Base-by-base conservation (phyloP, 2,797 vertebrate species). In the Anisognathus igniventris region DNA sequence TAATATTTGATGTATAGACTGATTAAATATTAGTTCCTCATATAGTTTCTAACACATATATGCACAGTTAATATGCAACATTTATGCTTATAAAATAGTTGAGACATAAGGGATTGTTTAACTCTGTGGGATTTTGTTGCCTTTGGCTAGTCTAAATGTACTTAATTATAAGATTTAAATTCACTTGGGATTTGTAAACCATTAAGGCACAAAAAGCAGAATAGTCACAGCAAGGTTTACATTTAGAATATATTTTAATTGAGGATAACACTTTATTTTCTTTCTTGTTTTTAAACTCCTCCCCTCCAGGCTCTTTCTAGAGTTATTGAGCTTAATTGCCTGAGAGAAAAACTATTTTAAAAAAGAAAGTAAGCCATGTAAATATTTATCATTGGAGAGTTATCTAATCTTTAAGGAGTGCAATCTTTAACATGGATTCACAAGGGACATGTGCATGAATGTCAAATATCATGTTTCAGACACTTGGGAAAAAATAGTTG, bases 101-200 rank as follows among this genome's bases (percentile, higher is more conserved):
- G 12, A 92, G 61, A 68, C 66, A 45, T 80, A 86, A 57, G 60
- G 68, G 81, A 90, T 86, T 86, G 47, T 74, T 96, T 92, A 91
- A 87, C 60, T 91, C n/a, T 50, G 8, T 68, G 54, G 45, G 45
- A 23, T 30, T 80, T 71, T 82, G 35, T 94, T 96, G 93, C 91
- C 78, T 91, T 81, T 93, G 64, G 95, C 81, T 95, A 90, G 33
- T 88, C 40, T 91, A 90, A 45, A 86, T 91, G 50, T 93, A 77
- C 80, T 95, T 96, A 93, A 95, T 93, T 93, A 74, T 86, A 57
- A 72, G n/a, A 31, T 82, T 95, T 92, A 58, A 91, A 70, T 81
- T 96, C 93, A 82, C 64, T 90, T 85, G 93, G 83, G 89, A 73
- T 93, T 95, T 95, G 89, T 95, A 94, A 95, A 94, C 35, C 57